phyloP scores from a whole-genome alignment of 2,888 invertebrate genomes.

The Cantharis lateralis region DNA sequence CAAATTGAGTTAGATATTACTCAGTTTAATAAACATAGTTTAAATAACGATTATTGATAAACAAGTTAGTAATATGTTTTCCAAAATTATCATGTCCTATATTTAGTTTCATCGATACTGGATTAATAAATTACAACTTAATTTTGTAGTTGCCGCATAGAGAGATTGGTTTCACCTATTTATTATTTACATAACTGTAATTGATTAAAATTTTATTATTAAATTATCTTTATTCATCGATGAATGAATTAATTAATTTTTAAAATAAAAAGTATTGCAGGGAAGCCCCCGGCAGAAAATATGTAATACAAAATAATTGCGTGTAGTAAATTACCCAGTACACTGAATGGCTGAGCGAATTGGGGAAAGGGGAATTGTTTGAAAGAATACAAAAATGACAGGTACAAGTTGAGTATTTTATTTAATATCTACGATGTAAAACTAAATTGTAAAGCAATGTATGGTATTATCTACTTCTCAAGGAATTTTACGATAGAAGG shows the following conservation, averaged over 20 bases:
- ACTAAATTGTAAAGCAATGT: not conserved
- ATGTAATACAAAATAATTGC: not conserved
- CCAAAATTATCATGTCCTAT: not conserved
- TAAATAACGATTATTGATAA: not conserved
- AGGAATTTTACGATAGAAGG: not conserved
- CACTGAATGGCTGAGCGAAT: not conserved
- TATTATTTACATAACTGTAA: not conserved
- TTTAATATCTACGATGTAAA: not conserved
- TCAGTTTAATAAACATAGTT: not conserved
- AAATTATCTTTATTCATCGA: not conserved
- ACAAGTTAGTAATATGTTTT: not conserved
- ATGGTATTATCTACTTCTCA: not conserved
- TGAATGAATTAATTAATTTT: too few relatives aligned
- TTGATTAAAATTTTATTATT: not conserved
- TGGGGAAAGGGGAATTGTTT: too few relatives aligned
- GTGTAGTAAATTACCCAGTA: not conserved
- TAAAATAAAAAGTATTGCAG: too few relatives aligned
- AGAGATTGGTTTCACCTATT: not conserved
- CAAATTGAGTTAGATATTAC: not conserved
- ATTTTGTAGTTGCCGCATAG: not conserved
- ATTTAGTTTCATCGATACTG: not conserved
- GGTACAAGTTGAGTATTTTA: not conserved
- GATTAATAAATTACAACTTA: not conserved
- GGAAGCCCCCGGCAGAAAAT: not conserved
- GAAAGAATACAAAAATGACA: not conserved